These are phyloP conservation scores for Rhagonycha lutea DNA, from an alignment of 2,888 invertebrate genomes.

Conservation along the genomic window DNA sequence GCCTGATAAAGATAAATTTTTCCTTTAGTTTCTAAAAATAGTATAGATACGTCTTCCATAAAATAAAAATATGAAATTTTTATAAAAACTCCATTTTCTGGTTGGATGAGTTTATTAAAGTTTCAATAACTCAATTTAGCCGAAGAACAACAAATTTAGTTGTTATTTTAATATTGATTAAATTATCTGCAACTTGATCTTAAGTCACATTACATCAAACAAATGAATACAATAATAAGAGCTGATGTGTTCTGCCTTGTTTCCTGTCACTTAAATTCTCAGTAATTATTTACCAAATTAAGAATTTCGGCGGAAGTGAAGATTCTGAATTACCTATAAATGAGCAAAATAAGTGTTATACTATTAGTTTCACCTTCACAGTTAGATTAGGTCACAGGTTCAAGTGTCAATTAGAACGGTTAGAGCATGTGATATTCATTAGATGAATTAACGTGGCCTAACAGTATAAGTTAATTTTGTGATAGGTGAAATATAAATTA, in stretches of 20 bases:
- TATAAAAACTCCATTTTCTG: too few species aligned
- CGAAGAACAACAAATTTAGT: not conserved
- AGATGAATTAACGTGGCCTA: not conserved
- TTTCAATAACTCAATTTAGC: too few species aligned
- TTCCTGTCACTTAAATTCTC: not conserved
- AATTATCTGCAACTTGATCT: not conserved
- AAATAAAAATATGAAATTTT: too few species aligned
- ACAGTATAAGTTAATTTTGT: not conserved
- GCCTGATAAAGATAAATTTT: not conserved
- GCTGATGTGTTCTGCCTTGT: not conserved
- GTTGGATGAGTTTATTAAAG: too few species aligned
- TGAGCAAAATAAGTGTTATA: not conserved
- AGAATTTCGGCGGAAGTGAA: not conserved
- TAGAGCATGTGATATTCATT: not conserved
- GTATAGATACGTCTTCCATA: too few species aligned
- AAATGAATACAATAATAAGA: not conserved
- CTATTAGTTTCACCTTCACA: not conserved
- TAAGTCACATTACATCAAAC: not conserved
- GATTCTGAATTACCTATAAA: not conserved
- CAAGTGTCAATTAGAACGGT: not conserved
- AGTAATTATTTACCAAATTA: not conserved
- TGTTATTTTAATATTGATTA: not conserved
- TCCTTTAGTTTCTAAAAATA: too few species aligned
- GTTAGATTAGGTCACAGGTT: not conserved
- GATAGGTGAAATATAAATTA: not conserved